Evolutionary conservation across 2,888 invertebrate genomes (phyloP).

Genomic region (Molorchus minor): DNA sequence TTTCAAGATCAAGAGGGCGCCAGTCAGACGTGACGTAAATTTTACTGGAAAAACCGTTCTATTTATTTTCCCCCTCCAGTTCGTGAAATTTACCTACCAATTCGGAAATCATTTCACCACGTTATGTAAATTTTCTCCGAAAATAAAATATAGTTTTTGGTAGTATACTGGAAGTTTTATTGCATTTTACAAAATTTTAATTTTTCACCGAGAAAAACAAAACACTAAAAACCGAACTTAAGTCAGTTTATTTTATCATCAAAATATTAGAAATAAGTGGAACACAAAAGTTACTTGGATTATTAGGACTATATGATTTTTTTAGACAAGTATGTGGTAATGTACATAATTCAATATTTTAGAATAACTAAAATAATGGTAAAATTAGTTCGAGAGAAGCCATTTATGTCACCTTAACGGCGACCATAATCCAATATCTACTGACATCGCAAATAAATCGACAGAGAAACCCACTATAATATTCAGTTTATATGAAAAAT

Average conservation of each 20-base stretch:
- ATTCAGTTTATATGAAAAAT: slow-evolving; percentile 32
- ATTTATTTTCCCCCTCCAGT: slow-evolving; percentile 14
- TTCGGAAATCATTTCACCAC: slow-evolving; percentile 25
- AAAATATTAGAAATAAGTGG: slow-evolving; percentile 12
- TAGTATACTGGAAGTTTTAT: slow-evolving; percentile 9
- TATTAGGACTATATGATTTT: slow-evolving; percentile 3
- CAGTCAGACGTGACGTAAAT: not conserved
- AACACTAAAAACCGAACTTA: slow-evolving; percentile 25
- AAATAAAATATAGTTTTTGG: slow-evolving; percentile 8
- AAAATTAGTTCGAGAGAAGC: slow-evolving; percentile 12
- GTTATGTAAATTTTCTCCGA: slow-evolving; percentile 25
- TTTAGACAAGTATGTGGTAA: slow-evolving; percentile 22
- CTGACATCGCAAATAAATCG: slow-evolving; percentile 36
- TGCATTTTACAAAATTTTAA: not conserved
- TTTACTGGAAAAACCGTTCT: slow-evolving; percentile 15
- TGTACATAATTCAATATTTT: slow-evolving; percentile 14
- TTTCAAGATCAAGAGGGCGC: slow-evolving; percentile 17
- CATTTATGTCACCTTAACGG: slow-evolving; percentile 42
- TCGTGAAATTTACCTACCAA: slow-evolving; percentile 20
- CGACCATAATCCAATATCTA: slow-evolving; percentile 40
- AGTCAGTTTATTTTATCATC: slow-evolving; percentile 18
- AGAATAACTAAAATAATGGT: slow-evolving; percentile 10
- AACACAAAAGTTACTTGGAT: slow-evolving; percentile 8
- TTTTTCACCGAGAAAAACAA: slow-evolving; percentile 19
- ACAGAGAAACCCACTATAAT: slow-evolving; percentile 25